phyloP scores from a whole-genome alignment of 1,140 invertebrate genomes.

The Prorops nasuta region DNA sequence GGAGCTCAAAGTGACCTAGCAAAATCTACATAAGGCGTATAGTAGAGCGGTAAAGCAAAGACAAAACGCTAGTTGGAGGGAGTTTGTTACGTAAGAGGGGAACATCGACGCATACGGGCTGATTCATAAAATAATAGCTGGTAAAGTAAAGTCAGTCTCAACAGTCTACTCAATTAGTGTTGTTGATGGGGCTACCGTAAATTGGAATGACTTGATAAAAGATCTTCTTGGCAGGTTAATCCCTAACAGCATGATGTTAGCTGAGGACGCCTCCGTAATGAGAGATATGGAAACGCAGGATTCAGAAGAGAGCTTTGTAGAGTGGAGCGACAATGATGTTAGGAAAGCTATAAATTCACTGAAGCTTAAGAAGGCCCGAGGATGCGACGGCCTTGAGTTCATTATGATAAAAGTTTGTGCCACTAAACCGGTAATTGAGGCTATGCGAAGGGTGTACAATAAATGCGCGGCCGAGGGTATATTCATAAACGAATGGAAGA shows the following conservation, averaged over 20 bases:
- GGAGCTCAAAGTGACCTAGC: too few relatives aligned
- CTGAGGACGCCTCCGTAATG: not conserved
- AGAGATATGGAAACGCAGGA: too few relatives aligned
- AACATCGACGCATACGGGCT: slow-evolving; percentile 16
- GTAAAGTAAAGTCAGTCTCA: slow-evolving; percentile 1
- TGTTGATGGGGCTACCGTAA: not conserved
- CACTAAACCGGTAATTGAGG: too few relatives aligned
- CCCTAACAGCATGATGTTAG: not conserved
- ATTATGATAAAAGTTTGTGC: slow-evolving; percentile 33
- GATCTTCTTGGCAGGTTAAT: not conserved
- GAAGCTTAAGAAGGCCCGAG: slow-evolving; percentile 29
- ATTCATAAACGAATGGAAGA: slow-evolving; percentile 42
- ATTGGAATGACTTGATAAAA: not conserved
- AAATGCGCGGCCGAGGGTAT: too few relatives aligned
- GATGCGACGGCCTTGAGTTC: slow-evolving; percentile 28
- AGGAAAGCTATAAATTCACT: not conserved
- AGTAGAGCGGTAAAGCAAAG: not conserved
- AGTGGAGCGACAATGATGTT: not conserved
- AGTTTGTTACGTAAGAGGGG: slow-evolving; percentile 16
- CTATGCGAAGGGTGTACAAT: too few relatives aligned
- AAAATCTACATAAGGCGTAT: not conserved
- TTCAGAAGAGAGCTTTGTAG: too few relatives aligned
- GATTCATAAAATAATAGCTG: slow-evolving; percentile 9
- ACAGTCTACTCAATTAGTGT: not conserved
- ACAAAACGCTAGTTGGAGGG: slow-evolving; percentile 10